Percentiles rank a stretch among this genome's conserved stretches.
Evolutionary conservation across 1,140 invertebrate species (phyloP).

Genomic region (Oncopodura yosiiana): DNA sequence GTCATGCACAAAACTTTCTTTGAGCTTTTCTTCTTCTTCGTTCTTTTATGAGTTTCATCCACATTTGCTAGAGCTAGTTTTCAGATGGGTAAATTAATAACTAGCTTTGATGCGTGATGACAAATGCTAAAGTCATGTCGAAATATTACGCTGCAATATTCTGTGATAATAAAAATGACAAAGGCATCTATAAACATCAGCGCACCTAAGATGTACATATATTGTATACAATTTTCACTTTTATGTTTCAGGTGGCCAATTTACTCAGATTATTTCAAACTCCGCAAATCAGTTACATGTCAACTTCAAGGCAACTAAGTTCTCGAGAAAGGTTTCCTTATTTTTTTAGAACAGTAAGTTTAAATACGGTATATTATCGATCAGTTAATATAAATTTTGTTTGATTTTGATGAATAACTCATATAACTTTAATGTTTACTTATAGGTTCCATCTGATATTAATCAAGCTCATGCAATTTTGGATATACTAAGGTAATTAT

Average conservation of each 20-base stretch:
- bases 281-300: constrained; percentile 53
- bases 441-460: constrained; percentile 50
- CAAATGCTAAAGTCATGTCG: no score
- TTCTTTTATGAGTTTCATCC: no score
- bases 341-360: constrained; percentile 53
- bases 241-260: constrained; percentile 45
- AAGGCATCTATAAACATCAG: not conserved
- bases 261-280: constrained; percentile 48
- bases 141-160: not conserved
- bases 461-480: constrained; percentile 51
- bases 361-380: no score
- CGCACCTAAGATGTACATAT: not conserved
- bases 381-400: no score
- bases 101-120: no score
- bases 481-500: constrained; percentile 46
- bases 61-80: no score
- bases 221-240: not conserved
- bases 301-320: constrained; percentile 49
- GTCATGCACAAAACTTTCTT: no score
- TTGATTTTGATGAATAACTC: no score
- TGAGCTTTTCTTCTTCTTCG: no score
- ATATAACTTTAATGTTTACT: no score
- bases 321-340: constrained; percentile 48
- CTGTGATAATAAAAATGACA: not conserved
- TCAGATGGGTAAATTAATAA: no score